These are phyloP conservation scores for Serilophus lunatus DNA, from an alignment of 2,113 vertebrate species.

Conservation along the genomic window DNA sequence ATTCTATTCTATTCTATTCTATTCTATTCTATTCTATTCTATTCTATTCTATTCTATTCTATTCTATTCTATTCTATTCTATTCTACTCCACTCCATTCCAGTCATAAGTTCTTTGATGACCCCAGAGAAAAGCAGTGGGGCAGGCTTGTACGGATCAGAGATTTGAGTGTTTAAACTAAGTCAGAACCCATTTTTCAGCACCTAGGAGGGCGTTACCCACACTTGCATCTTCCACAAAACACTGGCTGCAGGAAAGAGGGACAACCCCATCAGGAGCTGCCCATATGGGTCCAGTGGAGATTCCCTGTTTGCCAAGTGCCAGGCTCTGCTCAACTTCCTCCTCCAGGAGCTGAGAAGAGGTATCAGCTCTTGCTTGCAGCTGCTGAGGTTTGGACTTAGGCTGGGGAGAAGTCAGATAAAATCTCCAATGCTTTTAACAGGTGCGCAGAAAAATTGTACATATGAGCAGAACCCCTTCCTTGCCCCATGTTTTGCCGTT, in stretches of 20 bases:
- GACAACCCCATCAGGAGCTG: background rate
- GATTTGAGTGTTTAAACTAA: background rate
- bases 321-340: background rate
- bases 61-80: background rate
- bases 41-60: background rate
- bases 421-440: background rate
- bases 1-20: background rate
- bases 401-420: background rate
- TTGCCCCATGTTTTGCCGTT: background rate
- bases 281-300: accelerated
- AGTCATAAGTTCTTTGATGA: background rate
- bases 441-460: background rate
- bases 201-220: background rate
- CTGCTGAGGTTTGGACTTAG: background rate
- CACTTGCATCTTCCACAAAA: background rate
- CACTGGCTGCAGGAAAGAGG: background rate
- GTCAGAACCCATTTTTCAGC: background rate
- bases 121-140: background rate
- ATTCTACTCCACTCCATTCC: background rate
- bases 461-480: background rate
- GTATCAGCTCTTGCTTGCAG: background rate
- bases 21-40: background rate
- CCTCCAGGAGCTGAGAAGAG: background rate
- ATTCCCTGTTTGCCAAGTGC: background rate
- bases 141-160: background rate